These are phyloP conservation scores for Aphis gossypii DNA, from an alignment of 1,140 invertebrate genomes.

Conservation along the genomic window DNA sequence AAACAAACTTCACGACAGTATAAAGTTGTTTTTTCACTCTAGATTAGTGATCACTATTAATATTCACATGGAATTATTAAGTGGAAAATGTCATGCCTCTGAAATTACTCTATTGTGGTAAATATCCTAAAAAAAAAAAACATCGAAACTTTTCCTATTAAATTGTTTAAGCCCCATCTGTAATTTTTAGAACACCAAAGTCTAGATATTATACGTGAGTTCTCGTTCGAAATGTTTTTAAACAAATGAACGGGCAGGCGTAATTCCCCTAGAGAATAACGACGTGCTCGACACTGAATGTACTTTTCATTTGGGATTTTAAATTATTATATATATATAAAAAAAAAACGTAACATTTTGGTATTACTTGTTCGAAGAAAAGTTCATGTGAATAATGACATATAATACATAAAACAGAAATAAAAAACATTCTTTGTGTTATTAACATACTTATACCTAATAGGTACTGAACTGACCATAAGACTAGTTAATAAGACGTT, in stretches of 20 bases:
- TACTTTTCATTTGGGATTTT: background rate
- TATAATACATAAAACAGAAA: background rate
- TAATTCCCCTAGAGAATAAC: background rate
- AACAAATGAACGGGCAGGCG: background rate
- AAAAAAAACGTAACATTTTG: background rate
- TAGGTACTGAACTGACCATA: background rate
- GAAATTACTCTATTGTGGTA: background rate
- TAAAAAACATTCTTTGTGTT: background rate
- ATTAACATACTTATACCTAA: background rate
- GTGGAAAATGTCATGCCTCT: background rate
- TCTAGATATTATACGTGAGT: conserved; percentile 11
- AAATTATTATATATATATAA: background rate
- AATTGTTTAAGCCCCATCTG: background rate
- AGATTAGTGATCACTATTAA: conserved; percentile 7
- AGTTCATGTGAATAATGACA: background rate
- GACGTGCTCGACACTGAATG: background rate
- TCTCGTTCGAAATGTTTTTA: background rate
- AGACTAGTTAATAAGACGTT: background rate
- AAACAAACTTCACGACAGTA: background rate
- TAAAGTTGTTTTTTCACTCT: background rate
- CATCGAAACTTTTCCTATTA: background rate
- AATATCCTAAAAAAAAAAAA: background rate
- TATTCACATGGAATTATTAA: background rate
- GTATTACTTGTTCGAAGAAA: background rate
- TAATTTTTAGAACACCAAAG: conserved; percentile 12